These are phyloP conservation scores for Amniataba percoides DNA, from an alignment of 2,797 vertebrate genomes.

Conservation along the genomic window DNA sequence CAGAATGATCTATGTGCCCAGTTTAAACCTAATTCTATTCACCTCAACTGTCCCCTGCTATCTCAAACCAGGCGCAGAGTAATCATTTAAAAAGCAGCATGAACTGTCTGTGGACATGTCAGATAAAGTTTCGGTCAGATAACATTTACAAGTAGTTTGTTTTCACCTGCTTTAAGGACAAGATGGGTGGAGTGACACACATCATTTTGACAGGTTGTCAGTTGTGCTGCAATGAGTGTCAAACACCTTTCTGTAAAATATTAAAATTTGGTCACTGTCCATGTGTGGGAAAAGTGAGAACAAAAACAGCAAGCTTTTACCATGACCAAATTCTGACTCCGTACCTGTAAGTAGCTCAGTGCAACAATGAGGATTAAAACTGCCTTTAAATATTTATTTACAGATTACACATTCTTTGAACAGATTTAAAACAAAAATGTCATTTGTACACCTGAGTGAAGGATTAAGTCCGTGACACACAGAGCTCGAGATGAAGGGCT, in stretches of 20 bases:
- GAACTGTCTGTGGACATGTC: not conserved
- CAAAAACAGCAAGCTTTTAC: not conserved
- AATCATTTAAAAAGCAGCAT: not conserved
- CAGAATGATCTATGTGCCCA: not conserved
- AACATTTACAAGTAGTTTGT: constrained; percentile 24
- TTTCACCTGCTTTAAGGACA: constrained; percentile 27
- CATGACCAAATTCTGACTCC: not conserved
- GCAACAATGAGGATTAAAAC: not conserved
- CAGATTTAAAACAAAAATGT: not conserved
- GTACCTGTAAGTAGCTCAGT: not conserved
- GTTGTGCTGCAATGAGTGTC: not conserved
- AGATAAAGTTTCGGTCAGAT: constrained; percentile 24
- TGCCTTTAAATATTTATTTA: not conserved
- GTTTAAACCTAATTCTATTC: not conserved
- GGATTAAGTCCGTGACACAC: not conserved
- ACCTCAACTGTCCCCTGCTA: not conserved
- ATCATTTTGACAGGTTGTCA: not conserved
- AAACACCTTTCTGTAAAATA: not conserved
- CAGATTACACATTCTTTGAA: not conserved
- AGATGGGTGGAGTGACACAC: constrained; percentile 27
- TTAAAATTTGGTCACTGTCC: not conserved
- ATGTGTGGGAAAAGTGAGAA: not conserved
- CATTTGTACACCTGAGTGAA: not conserved
- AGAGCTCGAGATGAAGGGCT: constrained; percentile 13
- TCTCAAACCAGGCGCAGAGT: not conserved